phyloP scores from a whole-genome alignment of 2,113 vertebrate species.

The Triplophysa siluroides region DNA sequence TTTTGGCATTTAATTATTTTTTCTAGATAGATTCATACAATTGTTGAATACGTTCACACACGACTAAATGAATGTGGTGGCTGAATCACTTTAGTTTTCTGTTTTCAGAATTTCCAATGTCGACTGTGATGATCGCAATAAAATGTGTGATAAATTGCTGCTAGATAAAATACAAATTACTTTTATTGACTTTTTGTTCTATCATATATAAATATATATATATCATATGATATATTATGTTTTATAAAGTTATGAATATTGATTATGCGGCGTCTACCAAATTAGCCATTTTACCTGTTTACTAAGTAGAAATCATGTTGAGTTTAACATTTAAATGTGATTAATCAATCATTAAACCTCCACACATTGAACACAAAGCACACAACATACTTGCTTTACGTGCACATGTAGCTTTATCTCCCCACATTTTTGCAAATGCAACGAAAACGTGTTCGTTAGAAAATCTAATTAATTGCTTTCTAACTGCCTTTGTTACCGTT shows the following conservation, averaged over 20 bases:
- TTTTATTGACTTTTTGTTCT: not conserved
- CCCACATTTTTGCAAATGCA: slow-evolving; percentile 39
- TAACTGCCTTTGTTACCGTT: slow-evolving; percentile 64
- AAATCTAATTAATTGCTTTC: slow-evolving; percentile 61
- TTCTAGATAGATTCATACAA: not conserved
- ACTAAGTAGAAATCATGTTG: not conserved
- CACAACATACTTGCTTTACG: not conserved
- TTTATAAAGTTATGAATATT: not conserved
- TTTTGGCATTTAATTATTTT: slow-evolving; percentile 6
- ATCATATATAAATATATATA: not conserved
- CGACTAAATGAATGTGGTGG: not conserved
- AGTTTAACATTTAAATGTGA: not conserved
- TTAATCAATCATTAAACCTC: not conserved
- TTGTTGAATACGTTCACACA: slow-evolving; percentile 5
- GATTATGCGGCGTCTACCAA: not conserved
- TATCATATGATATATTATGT: not conserved
- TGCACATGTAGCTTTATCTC: slow-evolving; percentile 7
- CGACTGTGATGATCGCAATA: not conserved
- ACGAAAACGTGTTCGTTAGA: slow-evolving; percentile 57
- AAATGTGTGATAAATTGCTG: not conserved
- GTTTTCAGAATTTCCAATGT: not conserved
- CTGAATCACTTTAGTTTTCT: not conserved
- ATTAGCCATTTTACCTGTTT: not conserved
- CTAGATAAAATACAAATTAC: not conserved
- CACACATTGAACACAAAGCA: not conserved